Percentiles rank a stretch among this genome's conserved stretches.
Conservation (phyloP, 2,888 invertebrate genomes). For the Eurytoma californica region DNA sequence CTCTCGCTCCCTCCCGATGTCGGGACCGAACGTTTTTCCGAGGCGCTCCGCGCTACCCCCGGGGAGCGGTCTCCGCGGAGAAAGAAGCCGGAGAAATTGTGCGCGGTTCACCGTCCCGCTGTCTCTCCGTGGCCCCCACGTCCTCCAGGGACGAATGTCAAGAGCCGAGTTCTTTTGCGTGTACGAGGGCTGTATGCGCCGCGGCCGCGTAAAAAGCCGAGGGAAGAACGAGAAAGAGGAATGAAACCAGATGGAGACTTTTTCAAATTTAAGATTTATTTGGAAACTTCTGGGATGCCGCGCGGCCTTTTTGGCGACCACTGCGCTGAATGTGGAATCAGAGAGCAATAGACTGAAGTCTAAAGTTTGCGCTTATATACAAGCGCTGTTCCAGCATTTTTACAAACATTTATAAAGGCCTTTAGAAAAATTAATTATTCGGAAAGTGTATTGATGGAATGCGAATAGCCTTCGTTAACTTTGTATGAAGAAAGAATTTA, state of each 20-base stretch:
- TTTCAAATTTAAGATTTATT: conserved; percentile 51
- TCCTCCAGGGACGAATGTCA: conserved; percentile 51
- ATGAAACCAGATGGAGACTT: not conserved
- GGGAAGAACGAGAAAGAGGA: not conserved
- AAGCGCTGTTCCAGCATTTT: too few relatives aligned
- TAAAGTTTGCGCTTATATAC: too few relatives aligned
- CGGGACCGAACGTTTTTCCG: conserved; percentile 14
- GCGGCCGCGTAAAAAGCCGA: conserved; percentile 5
- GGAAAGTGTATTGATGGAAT: too few relatives aligned
- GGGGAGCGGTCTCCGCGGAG: not conserved
- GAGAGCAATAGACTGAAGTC: not conserved
- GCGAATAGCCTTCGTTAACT: too few relatives aligned
- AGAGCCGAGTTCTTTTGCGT: conserved; percentile 44
- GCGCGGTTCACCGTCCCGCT: conserved; percentile 10
- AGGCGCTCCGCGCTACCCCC: not conserved
- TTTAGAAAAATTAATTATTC: conserved; percentile 57
- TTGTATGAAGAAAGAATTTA: too few relatives aligned
- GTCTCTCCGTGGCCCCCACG: not conserved
- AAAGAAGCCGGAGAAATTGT: not conserved
- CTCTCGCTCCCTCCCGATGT: not conserved
- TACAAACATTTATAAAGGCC: not conserved
- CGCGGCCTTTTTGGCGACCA: not conserved
- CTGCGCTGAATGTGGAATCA: not conserved
- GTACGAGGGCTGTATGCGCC: conserved; percentile 8
- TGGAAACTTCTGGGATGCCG: conserved; percentile 5